Evolutionary conservation across 2,888 invertebrate genomes (phyloP).

Genomic region (Spisula subtruncata): DNA sequence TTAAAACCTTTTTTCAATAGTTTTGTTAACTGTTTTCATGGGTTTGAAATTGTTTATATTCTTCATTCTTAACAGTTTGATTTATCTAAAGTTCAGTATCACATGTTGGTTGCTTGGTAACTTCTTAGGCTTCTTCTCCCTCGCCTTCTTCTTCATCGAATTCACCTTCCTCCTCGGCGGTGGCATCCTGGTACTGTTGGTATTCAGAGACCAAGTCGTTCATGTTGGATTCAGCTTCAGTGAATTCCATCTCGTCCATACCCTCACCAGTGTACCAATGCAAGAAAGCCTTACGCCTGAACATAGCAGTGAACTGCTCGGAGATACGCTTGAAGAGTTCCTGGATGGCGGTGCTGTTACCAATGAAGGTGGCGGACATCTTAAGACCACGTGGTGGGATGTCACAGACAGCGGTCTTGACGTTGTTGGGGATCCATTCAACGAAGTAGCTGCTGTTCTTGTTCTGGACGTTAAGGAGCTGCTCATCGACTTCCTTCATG

Average conservation of each 20-base stretch:
- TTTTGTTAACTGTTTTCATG: too few relatives aligned
- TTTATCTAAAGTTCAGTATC: background rate
- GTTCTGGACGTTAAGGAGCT: slow-evolving; percentile 94
- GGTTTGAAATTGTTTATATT: too few relatives aligned
- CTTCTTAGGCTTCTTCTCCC: background rate
- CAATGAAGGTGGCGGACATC: slow-evolving; percentile 97
- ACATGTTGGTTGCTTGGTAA: background rate
- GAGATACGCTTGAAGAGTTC: slow-evolving; percentile 85
- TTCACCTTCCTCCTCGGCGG: slow-evolving; percentile 89
- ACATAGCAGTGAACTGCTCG: slow-evolving; percentile 92
- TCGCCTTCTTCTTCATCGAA: background rate
- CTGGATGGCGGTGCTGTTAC: slow-evolving; percentile 86
- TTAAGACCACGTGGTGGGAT: slow-evolving; percentile 91
- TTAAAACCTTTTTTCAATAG: too few relatives aligned
- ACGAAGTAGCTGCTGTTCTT: slow-evolving; percentile 87
- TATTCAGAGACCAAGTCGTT: slow-evolving; percentile 89
- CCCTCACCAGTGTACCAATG: slow-evolving; percentile 99
- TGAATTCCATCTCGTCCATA: slow-evolving; percentile 99
- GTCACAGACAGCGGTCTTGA: slow-evolving; percentile 85
- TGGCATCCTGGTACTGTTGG: slow-evolving; percentile 85
- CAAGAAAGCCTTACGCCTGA: slow-evolving; percentile 97
- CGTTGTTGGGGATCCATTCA: slow-evolving; percentile 86
- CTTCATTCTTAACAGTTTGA: background rate
- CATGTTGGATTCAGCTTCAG: slow-evolving; percentile 98
- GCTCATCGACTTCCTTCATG: slow-evolving; percentile 90